Conservation (phyloP, 2,888 invertebrate genomes). For the Noctua comes region DNA sequence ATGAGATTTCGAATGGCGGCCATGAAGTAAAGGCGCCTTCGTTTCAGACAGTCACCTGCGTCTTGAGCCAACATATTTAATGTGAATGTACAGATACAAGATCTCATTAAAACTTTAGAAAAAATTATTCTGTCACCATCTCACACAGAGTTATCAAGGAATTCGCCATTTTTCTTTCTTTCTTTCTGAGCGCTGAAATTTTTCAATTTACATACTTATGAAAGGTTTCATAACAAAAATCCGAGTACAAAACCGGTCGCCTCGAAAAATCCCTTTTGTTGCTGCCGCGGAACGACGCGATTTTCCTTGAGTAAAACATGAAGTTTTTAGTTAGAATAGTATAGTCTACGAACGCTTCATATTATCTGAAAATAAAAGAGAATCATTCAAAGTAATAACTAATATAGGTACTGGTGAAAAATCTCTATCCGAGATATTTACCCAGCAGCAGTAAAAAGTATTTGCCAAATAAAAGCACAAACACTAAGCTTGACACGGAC, state of each 20-base stretch:
- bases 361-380: background rate
- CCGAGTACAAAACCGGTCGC: conserved; percentile 74
- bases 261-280: conserved; percentile 73
- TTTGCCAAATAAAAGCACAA: conserved; percentile 50
- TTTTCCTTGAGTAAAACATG: conserved; percentile 67
- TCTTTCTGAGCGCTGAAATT: conserved; percentile 74
- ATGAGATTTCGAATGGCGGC: conserved; percentile 80
- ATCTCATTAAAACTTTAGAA: conserved; percentile 78
- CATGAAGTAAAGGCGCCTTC: conserved; percentile 78
- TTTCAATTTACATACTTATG: conserved; percentile 83
- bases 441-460: conserved; percentile 21
- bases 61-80: conserved; percentile 74
- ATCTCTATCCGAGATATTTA: background rate
- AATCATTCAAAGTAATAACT: background rate
- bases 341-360: background rate
- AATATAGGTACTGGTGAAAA: conserved; percentile 3
- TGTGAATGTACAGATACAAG: conserved; percentile 72
- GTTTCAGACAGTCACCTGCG: conserved; percentile 77
- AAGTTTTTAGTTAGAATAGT: conserved; percentile 56
- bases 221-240: conserved; percentile 79
- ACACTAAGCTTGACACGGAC: conserved; percentile 50
- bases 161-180: conserved; percentile 73
- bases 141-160: conserved; percentile 75
- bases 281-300: conserved; percentile 62
- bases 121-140: conserved; percentile 67